Base-by-base conservation (phyloP, 2,888 invertebrate genomes). In the Drosophila mayaguana region DNA sequence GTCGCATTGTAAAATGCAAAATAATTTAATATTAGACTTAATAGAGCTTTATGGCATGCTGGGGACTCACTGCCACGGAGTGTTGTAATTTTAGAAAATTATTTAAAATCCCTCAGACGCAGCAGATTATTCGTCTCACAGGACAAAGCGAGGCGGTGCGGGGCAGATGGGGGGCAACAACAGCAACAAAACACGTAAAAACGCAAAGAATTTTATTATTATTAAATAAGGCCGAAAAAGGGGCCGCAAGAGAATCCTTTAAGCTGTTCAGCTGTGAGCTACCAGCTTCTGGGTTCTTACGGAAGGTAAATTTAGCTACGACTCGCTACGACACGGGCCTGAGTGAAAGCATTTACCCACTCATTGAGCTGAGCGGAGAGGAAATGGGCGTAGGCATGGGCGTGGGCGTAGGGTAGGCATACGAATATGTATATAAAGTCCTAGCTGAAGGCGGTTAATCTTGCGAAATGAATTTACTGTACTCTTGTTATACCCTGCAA, bases 71-170 rank as follows among this genome's bases (percentile, higher is more conserved):
- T 11, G 46, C 63, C 54, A 14, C 16, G 45, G 42, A 54, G 48
- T 55, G 61, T 59, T 71, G 70, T 83, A 83, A 80, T 80, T 80
- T 83, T 80, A 76, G 72, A 78, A 78, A 63, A 67, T 67, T 64
- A 59, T 78, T 66, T 66, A 51, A 66, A 73, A 62, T 67, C 63
- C 48, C 57, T 62, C 40, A 45, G 63, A 53, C 73, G 78, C 62
- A 72, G 57, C 60, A 75, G 65, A 72, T 64, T 61, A 70, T 73
- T 54, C 66, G 43, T 38, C 43, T 34, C 32, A n/a, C 8, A 16
- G 51, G 51, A 34, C 32, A 14, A 3, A 25, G 22, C 14, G 7
- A 7, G 20, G 43, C 20, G 2, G 20, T 2, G 16, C 34, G 22
- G 14, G 18, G 43, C 20, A 20, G 20, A 12, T 12, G 14, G 20